These are phyloP conservation scores for Sibirionetta formosa DNA, from an alignment of 2,797 vertebrate genomes.

Conservation along the genomic window DNA sequence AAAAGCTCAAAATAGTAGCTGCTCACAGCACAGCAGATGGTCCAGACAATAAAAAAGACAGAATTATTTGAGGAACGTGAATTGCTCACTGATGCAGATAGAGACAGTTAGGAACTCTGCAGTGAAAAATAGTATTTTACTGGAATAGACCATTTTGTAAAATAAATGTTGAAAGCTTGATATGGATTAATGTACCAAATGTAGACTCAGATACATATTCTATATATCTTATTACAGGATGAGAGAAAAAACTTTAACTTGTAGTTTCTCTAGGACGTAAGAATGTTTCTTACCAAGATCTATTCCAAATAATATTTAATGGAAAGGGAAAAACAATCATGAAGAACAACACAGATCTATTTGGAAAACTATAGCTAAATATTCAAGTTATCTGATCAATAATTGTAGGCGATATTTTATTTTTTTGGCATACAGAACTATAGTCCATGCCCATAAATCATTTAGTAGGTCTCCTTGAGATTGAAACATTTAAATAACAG, in stretches of 20 bases:
- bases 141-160: not conserved
- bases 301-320: not conserved
- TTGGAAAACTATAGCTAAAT: not conserved
- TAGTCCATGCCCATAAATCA: not conserved
- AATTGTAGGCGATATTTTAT: fast-evolving
- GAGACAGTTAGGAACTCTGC: not conserved
- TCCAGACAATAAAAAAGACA: conserved; percentile 63
- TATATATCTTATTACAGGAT: not conserved
- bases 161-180: not conserved
- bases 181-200: not conserved
- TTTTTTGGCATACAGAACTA: not conserved
- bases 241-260: not conserved
- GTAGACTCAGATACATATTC: not conserved
- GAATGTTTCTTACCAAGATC: not conserved
- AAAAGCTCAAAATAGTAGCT: conserved; percentile 61
- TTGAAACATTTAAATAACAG: not conserved
- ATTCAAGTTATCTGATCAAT: not conserved
- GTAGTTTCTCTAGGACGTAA: not conserved
- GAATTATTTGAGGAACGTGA: conserved; percentile 56
- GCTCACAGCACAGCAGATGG: conserved; percentile 63
- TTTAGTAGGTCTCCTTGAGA: not conserved
- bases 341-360: not conserved
- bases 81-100: conserved; percentile 16
- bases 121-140: not conserved
- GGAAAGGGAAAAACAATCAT: not conserved